phyloP scores from a whole-genome alignment of 1,140 invertebrate genomes.

The Asobara japonica region DNA sequence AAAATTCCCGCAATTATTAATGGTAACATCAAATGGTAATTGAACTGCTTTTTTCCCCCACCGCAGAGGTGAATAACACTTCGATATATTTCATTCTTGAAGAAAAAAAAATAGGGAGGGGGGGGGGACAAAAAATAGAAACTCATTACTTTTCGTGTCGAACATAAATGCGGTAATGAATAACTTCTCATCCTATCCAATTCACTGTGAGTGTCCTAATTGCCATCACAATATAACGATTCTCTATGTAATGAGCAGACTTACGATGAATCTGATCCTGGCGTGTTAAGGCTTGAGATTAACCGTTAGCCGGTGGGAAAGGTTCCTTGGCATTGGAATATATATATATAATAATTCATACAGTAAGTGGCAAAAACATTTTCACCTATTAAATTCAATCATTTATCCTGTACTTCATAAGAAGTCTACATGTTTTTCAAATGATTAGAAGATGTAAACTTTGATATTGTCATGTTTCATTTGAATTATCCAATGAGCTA shows the following conservation, averaged over 20 bases:
- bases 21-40: too few species aligned
- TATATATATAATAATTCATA: conserved; percentile 1
- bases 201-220: conserved; percentile 6
- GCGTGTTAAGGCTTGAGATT: not conserved
- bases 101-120: not conserved
- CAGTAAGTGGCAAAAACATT: not conserved
- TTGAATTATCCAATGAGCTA: conserved; percentile 2
- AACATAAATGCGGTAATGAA: conserved; percentile 6
- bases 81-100: not conserved
- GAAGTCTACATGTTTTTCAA: not conserved
- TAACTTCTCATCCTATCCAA: not conserved
- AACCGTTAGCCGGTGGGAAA: conserved; percentile 22
- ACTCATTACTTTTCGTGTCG: not conserved
- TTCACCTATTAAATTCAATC: not conserved
- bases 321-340: not conserved
- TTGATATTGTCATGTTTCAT: not conserved
- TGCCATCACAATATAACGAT: conserved; percentile 19
- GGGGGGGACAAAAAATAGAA: not conserved
- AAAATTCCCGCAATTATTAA: too few species aligned
- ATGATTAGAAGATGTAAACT: not conserved
- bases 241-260: conserved; percentile 1
- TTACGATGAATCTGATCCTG: conserved; percentile 17
- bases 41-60: too few species aligned
- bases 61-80: not conserved
- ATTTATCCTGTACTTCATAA: not conserved